Evolutionary conservation across 2,888 invertebrate genomes (phyloP).

Genomic region (Eupelmus urozonus): DNA sequence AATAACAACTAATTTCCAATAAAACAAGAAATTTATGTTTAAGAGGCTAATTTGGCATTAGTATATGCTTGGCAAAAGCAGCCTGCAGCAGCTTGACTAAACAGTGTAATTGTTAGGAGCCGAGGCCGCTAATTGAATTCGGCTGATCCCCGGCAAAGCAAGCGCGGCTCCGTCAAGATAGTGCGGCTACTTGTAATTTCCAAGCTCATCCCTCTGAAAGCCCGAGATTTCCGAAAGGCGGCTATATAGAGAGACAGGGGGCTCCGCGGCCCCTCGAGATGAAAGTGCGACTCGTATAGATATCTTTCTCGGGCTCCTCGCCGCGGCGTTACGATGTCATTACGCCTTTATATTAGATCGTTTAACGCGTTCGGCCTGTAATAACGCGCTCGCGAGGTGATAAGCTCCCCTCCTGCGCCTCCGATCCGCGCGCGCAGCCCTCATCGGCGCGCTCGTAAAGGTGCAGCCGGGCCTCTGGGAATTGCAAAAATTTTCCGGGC

Average conservation of each 20-base stretch:
- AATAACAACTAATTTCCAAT: no score
- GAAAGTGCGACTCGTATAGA: not conserved
- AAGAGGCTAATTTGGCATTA: no score
- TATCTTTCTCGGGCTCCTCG: no score
- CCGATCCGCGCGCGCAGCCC: not conserved
- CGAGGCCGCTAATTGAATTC: conserved; percentile 27
- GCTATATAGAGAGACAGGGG: not conserved
- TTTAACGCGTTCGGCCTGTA: conserved; percentile 59
- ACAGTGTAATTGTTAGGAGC: no score
- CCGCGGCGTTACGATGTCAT: conserved; percentile 55
- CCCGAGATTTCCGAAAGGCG: no score
- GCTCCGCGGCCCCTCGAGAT: conserved; percentile 6
- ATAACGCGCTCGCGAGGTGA: conserved; percentile 54
- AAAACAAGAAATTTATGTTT: no score
- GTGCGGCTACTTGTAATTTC: conserved; percentile 3
- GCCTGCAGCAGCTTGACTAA: no score
- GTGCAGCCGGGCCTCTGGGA: conserved; percentile 18
- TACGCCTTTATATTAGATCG: conserved; percentile 64
- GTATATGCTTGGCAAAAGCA: no score
- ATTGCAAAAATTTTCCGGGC: conserved; percentile 34
- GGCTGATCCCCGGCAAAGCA: conserved; percentile 10
- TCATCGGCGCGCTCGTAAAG: conserved; percentile 12
- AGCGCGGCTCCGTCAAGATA: not conserved
- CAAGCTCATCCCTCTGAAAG: not conserved
- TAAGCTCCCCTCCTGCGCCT: conserved; percentile 32